A percentile compares a stretch with the other conserved stretches of the same genome.
Conservation (phyloP, 2,888 invertebrate species). For the Hyposoter didymator region DNA sequence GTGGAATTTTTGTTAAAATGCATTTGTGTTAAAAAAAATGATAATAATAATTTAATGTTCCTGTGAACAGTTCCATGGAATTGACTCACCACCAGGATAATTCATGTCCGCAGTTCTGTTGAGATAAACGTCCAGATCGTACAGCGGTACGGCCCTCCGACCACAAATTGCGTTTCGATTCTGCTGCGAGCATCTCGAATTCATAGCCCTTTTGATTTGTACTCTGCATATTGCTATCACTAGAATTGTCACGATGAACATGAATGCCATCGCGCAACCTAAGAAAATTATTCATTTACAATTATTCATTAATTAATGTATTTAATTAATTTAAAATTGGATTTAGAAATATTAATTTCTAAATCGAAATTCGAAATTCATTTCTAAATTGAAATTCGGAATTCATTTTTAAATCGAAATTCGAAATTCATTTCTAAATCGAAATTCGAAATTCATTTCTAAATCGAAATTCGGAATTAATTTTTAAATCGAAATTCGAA, state of each 20-base stretch:
- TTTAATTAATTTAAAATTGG: background rate
- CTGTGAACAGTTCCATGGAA: no score
- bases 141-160: slow-evolving; percentile 73
- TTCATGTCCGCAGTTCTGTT: slow-evolving; percentile 72
- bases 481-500: no score
- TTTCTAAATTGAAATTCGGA: no score
- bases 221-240: slow-evolving; percentile 84
- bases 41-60: no score
- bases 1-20: no score
- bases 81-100: slow-evolving; percentile 68
- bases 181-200: slow-evolving; percentile 76
- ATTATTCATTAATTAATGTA: background rate
- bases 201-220: slow-evolving; percentile 82
- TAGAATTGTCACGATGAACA: slow-evolving; percentile 83
- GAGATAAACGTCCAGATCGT: slow-evolving; percentile 79
- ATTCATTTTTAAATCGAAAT: no score
- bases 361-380: no score
- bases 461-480: no score
- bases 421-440: no score
- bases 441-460: no score
- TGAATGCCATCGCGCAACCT: slow-evolving; percentile 84
- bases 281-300: slow-evolving; percentile 14
- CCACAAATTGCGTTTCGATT: slow-evolving; percentile 69
- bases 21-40: no score
- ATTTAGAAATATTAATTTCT: no score